Evolutionary conservation across 2,888 invertebrate genomes (phyloP).

Genomic region (Vannuccia rotundouncinata): DNA sequence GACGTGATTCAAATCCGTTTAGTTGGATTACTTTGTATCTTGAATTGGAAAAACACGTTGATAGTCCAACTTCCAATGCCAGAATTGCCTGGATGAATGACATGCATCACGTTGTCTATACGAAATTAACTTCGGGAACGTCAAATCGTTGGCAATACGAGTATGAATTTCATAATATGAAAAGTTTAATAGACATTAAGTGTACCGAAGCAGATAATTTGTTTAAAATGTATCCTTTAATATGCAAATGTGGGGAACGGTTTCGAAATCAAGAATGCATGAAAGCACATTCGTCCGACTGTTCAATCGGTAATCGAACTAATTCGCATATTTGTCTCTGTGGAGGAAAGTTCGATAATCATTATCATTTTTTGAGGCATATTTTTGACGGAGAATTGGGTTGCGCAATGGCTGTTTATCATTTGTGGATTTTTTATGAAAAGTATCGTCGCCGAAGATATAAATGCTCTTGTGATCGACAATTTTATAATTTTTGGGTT

Average conservation of each 20-base stretch:
- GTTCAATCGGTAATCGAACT: neutral
- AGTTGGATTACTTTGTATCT: constrained; percentile 23
- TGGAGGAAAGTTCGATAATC: constrained; percentile 9
- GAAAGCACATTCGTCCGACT: constrained; percentile 3
- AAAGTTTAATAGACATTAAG: constrained; percentile 11
- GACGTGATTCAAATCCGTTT: neutral
- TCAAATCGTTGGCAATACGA: constrained; percentile 17
- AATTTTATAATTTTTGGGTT: constrained; percentile 27
- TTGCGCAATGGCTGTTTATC: constrained; percentile 24
- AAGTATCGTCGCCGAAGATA: constrained; percentile 22
- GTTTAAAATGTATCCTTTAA: neutral
- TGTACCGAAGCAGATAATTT: constrained; percentile 15
- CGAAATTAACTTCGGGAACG: constrained; percentile 12
- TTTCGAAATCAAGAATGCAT: neutral
- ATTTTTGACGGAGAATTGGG: constrained; percentile 1
- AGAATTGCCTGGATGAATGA: constrained; percentile 32
- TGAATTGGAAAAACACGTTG: constrained; percentile 27
- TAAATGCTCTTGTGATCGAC: constrained; percentile 19
- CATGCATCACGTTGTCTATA: constrained; percentile 25
- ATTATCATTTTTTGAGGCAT: constrained; percentile 13
- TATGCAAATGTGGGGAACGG: constrained; percentile 23
- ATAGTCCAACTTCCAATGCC: constrained; percentile 18
- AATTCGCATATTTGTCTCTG: constrained; percentile 15
- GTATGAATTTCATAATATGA: constrained; percentile 9
- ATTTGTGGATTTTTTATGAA: constrained; percentile 30